Percentiles rank a stretch among this genome's conserved stretches.
Evolutionary conservation across 2,797 vertebrate species (phyloP).

Genomic region (Carapus acus): DNA sequence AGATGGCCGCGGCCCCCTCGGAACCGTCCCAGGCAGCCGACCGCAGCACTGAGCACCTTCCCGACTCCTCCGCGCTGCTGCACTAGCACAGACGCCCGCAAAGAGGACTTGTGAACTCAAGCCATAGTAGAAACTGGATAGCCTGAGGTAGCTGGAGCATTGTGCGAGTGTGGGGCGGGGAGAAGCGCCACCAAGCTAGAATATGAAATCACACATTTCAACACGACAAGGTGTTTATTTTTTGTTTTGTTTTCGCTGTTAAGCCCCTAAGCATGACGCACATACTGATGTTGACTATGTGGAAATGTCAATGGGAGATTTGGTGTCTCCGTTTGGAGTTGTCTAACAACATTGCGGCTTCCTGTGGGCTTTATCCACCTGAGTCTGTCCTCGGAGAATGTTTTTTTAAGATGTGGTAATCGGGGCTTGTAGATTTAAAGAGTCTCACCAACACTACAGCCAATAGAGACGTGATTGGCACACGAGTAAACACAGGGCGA

Average conservation of each 20-base stretch:
- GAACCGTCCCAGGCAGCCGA: conserved; percentile 54
- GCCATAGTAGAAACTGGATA: conserved; percentile 57
- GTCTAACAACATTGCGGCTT: conserved; percentile 29
- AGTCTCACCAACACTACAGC: conserved; percentile 19
- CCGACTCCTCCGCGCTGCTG: conserved; percentile 47
- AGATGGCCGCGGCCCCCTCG: conserved; percentile 58
- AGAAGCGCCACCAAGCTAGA: conserved; percentile 28
- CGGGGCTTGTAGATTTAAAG: conserved; percentile 20
- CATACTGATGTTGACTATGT: conserved; percentile 44
- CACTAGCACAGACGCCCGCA: conserved; percentile 43
- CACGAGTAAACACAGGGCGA: conserved; percentile 9
- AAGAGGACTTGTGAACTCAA: conserved; percentile 30
- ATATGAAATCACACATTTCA: conserved; percentile 56
- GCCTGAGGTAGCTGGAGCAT: conserved; percentile 51
- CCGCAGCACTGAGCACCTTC: conserved; percentile 51
- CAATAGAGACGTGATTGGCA: conserved; percentile 36
- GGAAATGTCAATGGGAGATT: conserved; percentile 17
- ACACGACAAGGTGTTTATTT: conserved; percentile 17
- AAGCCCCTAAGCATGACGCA: conserved; percentile 5
- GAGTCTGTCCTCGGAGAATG: conserved; percentile 34
- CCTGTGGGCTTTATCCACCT: conserved; percentile 31
- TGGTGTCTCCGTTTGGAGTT: conserved; percentile 9
- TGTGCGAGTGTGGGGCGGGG: conserved; percentile 8
- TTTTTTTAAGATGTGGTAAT: conserved; percentile 37
- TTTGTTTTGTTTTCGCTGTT: not conserved